These are phyloP conservation scores for Empis stercorea DNA, from an alignment of 2,888 invertebrate genomes.

Conservation along the genomic window DNA sequence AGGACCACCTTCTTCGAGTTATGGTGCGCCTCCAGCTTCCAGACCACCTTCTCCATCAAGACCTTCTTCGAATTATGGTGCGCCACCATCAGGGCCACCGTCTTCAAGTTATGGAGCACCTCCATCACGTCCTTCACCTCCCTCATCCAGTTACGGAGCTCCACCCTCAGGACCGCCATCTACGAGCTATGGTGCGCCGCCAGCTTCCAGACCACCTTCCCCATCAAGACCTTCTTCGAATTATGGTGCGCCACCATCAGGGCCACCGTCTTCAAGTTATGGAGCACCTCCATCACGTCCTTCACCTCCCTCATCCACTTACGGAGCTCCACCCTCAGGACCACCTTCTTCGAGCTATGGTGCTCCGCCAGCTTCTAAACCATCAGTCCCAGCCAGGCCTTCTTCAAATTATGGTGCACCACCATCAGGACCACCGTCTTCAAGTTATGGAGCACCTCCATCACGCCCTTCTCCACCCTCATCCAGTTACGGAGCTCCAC, in stretches of 20 bases:
- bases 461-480: slow-evolving; percentile 20
- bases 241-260: slow-evolving; percentile 37
- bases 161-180: slow-evolving; percentile 22
- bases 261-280: slow-evolving; percentile 27
- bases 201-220: slow-evolving; percentile 13
- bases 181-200: slow-evolving; percentile 29
- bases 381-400: slow-evolving; percentile 27
- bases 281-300: slow-evolving; percentile 33
- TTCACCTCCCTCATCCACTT: slow-evolving; percentile 21
- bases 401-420: slow-evolving; percentile 39
- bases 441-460: slow-evolving; percentile 29
- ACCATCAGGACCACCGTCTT: slow-evolving; percentile 34
- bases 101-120: slow-evolving; percentile 34
- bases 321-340: slow-evolving; percentile 28
- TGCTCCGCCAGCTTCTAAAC: slow-evolving; percentile 29
- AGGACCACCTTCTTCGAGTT: slow-evolving; percentile 17
- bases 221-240: slow-evolving; percentile 39
- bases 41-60: slow-evolving; percentile 16
- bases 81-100: slow-evolving; percentile 26
- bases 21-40: slow-evolving; percentile 26
- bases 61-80: slow-evolving; percentile 37
- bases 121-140: slow-evolving; percentile 22
- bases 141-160: slow-evolving; percentile 36
- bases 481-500: slow-evolving; percentile 39
- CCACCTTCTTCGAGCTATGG: slow-evolving; percentile 36